Percentiles rank a stretch among this genome's conserved stretches.
These are phyloP conservation scores for Pterobdella sp. DNA, from an alignment of 2,888 invertebrate genomes.

Conservation along the genomic window DNA sequence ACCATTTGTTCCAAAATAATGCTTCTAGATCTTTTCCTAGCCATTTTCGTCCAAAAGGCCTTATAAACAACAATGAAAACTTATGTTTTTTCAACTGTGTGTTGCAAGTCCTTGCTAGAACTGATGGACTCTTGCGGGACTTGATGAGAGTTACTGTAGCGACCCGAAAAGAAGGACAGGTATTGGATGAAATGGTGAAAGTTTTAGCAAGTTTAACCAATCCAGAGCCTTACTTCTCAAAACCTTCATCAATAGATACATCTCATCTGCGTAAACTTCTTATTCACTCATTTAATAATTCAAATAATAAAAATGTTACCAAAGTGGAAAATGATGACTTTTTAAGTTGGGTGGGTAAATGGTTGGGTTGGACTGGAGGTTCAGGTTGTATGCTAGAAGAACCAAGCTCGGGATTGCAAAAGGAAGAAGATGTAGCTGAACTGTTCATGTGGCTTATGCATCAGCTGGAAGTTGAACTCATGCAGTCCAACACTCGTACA, in stretches of 20 bases:
- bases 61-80: constrained; percentile 18
- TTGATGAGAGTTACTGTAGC: background rate
- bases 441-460: constrained; percentile 22
- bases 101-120: constrained; percentile 20
- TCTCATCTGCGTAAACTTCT: background rate
- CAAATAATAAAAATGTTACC: background rate
- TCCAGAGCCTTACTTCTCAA: background rate
- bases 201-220: constrained; percentile 21
- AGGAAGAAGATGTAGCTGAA: constrained; percentile 26
- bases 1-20: background rate
- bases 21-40: background rate
- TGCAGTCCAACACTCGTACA: background rate
- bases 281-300: background rate
- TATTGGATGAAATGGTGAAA: constrained; percentile 7
- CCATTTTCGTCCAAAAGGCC: constrained; percentile 18
- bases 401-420: background rate
- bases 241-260: background rate
- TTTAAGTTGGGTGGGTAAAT: background rate
- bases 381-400: constrained; percentile 13
- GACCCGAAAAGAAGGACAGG: background rate
- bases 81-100: constrained; percentile 29
- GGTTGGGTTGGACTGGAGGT: background rate
- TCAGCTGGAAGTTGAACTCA: background rate
- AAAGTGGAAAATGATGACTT: background rate
- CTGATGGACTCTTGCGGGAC: background rate